phyloP scores from a whole-genome alignment of 2,888 invertebrate species.

The Ophion obscuratus region DNA sequence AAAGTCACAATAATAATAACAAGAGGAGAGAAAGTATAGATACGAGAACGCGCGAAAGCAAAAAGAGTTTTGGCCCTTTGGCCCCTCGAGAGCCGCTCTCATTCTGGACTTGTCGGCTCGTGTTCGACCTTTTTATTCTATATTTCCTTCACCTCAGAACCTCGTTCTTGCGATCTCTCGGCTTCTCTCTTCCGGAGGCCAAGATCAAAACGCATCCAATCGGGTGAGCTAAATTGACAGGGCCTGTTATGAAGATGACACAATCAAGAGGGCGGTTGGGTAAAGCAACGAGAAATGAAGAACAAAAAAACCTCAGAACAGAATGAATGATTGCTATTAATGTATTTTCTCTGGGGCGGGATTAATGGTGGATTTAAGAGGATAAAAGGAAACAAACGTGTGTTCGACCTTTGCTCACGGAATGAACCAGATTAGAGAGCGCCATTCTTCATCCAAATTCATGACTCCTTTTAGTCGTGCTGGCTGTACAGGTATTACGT shows the following conservation, averaged over 20 bases:
- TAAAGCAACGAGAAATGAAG: neutral
- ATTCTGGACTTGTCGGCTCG: constrained; percentile 50
- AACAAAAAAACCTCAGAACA: neutral
- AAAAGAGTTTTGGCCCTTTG: constrained; percentile 50
- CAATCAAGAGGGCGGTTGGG: neutral
- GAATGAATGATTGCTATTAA: neutral
- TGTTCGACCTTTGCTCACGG: neutral
- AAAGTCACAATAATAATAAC: constrained; percentile 26
- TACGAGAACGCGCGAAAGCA: constrained; percentile 22
- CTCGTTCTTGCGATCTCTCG: constrained; percentile 10
- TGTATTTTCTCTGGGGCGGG: neutral
- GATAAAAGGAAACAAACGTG: neutral
- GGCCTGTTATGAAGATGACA: neutral
- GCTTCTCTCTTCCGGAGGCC: constrained; percentile 13
- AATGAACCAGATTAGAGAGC: constrained; percentile 26
- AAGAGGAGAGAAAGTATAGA: constrained; percentile 43
- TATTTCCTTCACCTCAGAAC: constrained; percentile 17
- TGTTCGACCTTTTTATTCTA: constrained; percentile 21
- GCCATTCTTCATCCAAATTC: constrained; percentile 25
- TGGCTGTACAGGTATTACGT: constrained; percentile 13
- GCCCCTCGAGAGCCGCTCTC: constrained; percentile 43
- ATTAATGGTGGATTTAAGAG: neutral
- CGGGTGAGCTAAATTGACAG: constrained; percentile 41
- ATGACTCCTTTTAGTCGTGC: constrained; percentile 25
- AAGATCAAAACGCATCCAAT: constrained; percentile 50